Base-by-base conservation (phyloP, 2,797 vertebrate species). In the Florisuga fusca region DNA sequence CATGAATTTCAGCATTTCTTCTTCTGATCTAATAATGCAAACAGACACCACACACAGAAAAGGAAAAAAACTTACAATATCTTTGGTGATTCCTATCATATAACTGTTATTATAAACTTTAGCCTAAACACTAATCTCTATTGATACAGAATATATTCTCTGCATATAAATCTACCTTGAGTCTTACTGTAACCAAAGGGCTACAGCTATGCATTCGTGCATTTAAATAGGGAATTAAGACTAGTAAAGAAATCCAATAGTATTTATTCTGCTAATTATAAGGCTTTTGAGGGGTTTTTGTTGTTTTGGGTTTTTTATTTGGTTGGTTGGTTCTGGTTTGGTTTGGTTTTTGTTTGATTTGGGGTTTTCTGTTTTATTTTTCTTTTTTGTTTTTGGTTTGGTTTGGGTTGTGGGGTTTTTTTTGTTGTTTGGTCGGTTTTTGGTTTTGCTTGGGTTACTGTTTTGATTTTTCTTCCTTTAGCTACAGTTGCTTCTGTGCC, bases 1-100 rank as follows among this genome's bases (percentile, higher is more conserved):
- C 98, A 99, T 98, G 87, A 99, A 99, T 87, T 83, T 98, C 59
- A 98, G 50, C 97, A 98, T 98, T 96, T 99, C 99, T 25, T 98
- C 98, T 61, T 99, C 98, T 8, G 99, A 99, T 96, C 99, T 99
- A 94, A 43, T 93, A 95, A 72, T 16, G 33, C 15, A 79, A 95
- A 88, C n/a, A 76, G 26, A 69, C 9, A 61, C 9, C 83, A 43
- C 25, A 46, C 5, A 12, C 10, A 66, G 19, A 77, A 64, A 62
- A 58, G 3, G 12, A 25, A 85, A 41, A 41, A 41, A 41, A 46
- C 15, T 38, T 71, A 78, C 3, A 34, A 36, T 15, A 59, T 55
- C 10, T 9, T 27, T 50, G 22, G 23, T 54, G 43, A 58, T 81
- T 71, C 21, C 9, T 69, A 34, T 27, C 9, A 41, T 50, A 41